Conservation (phyloP, 2,797 vertebrate species). For the Peromyscus eremicus region DNA sequence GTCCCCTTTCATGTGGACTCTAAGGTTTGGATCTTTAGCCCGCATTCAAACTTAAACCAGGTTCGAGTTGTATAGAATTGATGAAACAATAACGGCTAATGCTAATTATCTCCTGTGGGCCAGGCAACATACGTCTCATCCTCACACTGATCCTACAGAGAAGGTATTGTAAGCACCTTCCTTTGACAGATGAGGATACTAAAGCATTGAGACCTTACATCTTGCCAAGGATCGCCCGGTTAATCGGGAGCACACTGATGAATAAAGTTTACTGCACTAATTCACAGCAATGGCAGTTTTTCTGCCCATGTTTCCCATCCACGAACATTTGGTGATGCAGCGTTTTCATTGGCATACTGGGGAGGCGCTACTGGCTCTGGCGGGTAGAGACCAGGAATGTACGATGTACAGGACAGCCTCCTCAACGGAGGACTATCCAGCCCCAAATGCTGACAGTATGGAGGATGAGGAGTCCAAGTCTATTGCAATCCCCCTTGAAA, state of each 20-base stretch:
- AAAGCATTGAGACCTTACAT: background rate
- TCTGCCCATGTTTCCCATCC: fast-evolving
- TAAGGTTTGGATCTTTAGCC: constrained; percentile 15
- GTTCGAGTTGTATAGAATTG: background rate
- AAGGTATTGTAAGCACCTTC: background rate
- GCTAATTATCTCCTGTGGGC: background rate
- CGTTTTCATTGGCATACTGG: background rate
- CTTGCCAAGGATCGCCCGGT: background rate
- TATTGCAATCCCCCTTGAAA: background rate
- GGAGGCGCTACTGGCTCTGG: background rate
- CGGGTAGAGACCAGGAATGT: background rate
- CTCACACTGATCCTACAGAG: background rate
- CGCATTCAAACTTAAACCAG: constrained; percentile 29
- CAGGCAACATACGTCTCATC: background rate
- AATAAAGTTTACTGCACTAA: background rate
- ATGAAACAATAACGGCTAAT: background rate
- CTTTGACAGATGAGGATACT: background rate
- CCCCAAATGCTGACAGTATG: background rate
- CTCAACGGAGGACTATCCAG: background rate
- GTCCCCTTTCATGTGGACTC: background rate
- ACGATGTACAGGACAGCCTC: background rate
- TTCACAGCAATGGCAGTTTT: background rate
- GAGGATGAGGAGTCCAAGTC: background rate
- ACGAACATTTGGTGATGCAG: background rate
- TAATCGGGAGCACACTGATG: background rate